Evolutionary conservation across 2,888 invertebrate species (phyloP), one percentile per base, ranked within the genome.

Genomic region (Drosophila helvetica): DNA sequence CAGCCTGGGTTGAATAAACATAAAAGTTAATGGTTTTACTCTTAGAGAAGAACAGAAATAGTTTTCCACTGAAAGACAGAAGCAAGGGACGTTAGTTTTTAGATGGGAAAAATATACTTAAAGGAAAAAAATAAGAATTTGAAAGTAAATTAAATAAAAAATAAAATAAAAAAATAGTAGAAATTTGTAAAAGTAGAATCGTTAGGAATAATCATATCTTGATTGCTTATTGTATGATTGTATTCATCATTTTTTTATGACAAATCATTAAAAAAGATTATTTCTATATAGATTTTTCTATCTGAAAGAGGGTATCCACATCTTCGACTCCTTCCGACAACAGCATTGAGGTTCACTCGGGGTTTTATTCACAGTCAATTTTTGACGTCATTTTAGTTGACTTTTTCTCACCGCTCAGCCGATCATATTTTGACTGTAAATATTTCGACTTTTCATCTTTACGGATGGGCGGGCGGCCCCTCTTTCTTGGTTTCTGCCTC

Each of bases 371-470:
- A 17, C 27, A 0, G 5, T 22, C 38, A 15, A 18, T 17, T 30
- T 38, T 18, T 61, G 62, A 65, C 67, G 61, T 65, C 51, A 68
- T n/a, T 58, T 65, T 55, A 15, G 33, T 22, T 22, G 22, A 0
- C 4, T 62, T 51, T 61, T 50, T 50, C 43, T 48, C 54, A 68
- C 66, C 43, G 57, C 38, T 38, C 51, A 56, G 68, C 70, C 22
- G 33, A 54, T 50, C 53, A 52, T 61, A 69, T 69, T 60, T 61
- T 55, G 70, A 22, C 27, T 27, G 56, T 38, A 38, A 15, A 38
- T n/a, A 38, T 38, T 38, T 38, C 38, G 38, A 42, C 74, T 69
- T 80, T 80, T 62, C 38, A 77, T 80, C 80, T 43, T 46, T 46
- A 30, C 45, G 46, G 45, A 50, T 25, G 27, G 43, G 53, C 65